Base-by-base conservation (phyloP, 2,888 invertebrate species). In the Oxytorus armatus region DNA sequence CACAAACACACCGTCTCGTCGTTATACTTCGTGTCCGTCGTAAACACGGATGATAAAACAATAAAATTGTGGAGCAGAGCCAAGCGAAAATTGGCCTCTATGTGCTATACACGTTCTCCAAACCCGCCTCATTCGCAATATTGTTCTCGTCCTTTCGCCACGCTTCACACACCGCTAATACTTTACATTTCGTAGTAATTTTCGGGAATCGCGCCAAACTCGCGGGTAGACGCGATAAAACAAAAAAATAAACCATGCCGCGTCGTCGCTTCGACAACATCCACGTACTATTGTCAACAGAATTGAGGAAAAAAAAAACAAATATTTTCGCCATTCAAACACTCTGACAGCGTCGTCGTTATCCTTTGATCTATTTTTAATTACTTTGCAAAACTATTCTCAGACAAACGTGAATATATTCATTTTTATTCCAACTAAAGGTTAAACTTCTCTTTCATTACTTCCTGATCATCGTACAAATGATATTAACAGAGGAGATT, bases 61-160 rank as follows among this genome's bases (percentile, higher is more conserved):
- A 89, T 89, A 86, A 88, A 86, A 87, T 87, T 82, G 85, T 87
- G 87, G 89, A 89, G 68, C 87, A 51, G 84, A 85, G 89, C 89
- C 89, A 89, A 87, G 80, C 81, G 77, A 84, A 83, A 84, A 83
- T 83, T 81, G 82, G 79, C 78, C 82, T 82, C 84, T 83, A 83
- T 81, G 82, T 83, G n/a, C 36, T 21, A 49, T 81, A 85, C 83
- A 77, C 73, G 66, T 78, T 74, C 69, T 21, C 44, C 23, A 42
- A 79, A 79, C 77, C 39, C 65, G n/a, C 51, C 74, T 61, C 61
- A 68, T 66, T 61, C 66, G 78, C 78, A 78, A 78, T 79, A 79
- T 79, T 75, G 74, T 78, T 78, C 78, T 59, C 66, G 68, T 72
- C 70, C 65, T 75, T 66, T 78, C 63, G 49, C 66, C 79, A 72